Conservation (phyloP, 2,113 vertebrate genomes). For the Panurus biarmicus region DNA sequence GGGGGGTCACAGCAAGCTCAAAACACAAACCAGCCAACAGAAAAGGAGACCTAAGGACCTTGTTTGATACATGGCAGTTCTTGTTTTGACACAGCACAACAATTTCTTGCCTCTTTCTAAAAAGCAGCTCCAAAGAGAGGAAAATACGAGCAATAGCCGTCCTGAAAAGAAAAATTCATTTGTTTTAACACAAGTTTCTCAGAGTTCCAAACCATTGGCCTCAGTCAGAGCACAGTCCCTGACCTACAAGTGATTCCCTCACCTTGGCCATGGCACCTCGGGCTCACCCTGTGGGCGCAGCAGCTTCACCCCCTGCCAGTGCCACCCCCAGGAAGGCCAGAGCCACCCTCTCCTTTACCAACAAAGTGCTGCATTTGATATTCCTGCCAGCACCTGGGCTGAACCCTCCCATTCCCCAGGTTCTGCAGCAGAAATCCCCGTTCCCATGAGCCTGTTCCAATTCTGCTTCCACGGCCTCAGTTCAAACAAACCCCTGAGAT, state of each 20-base stretch:
- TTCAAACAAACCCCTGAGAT: neutral
- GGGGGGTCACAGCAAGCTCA: neutral
- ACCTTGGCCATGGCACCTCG: neutral
- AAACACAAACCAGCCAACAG: neutral
- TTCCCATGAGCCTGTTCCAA: fast-evolving
- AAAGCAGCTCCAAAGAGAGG: neutral
- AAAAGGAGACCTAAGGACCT: neutral
- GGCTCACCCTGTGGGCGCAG: neutral
- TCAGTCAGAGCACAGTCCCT: neutral
- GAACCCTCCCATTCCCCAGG: neutral
- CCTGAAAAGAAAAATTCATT: neutral
- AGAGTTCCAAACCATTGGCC: fast-evolving
- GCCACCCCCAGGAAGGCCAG: fast-evolving
- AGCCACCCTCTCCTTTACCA: neutral
- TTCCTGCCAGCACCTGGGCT: neutral
- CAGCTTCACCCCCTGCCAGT: too few species aligned
- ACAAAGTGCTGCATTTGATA: fast-evolving
- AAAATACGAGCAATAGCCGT: neutral
- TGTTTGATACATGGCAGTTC: fast-evolving
- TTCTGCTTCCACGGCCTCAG: neutral
- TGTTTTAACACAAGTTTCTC: neutral
- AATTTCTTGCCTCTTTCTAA: neutral
- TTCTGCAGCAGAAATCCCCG: neutral
- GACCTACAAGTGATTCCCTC: neutral
- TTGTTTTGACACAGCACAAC: neutral